These are phyloP conservation scores for Lagorchestes hirsutus DNA, from an alignment of 2,797 vertebrate species.

Conservation along the genomic window DNA sequence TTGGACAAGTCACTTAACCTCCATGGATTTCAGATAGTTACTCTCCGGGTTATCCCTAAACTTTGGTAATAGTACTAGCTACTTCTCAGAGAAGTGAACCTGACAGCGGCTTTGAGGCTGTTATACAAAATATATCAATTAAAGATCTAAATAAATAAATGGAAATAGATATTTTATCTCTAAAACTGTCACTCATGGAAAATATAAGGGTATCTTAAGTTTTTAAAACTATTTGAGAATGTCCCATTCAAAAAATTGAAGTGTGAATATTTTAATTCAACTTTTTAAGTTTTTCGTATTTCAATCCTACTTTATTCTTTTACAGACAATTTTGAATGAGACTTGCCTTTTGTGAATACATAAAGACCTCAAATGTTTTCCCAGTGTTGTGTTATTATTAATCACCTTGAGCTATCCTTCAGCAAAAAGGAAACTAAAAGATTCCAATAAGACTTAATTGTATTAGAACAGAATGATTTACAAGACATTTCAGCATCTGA, in stretches of 20 bases:
- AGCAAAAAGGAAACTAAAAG: conserved; percentile 48
- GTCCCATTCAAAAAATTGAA: not conserved
- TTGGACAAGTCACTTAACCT: not conserved
- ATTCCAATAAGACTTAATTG: conserved; percentile 48
- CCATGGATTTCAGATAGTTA: not conserved
- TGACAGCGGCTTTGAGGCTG: not conserved
- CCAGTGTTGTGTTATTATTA: conserved; percentile 13
- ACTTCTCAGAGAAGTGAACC: not conserved
- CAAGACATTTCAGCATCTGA: conserved; percentile 19
- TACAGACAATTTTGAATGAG: not conserved
- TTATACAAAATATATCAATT: not conserved
- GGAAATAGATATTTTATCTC: not conserved
- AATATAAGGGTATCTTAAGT: not conserved
- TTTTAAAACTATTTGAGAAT: not conserved
- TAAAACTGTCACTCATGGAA: not conserved
- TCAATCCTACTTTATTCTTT: not conserved
- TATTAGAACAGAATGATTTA: conserved; percentile 52
- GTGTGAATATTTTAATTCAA: conserved; percentile 39
- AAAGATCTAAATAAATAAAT: not conserved
- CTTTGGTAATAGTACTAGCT: not conserved
- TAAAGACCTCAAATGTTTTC: conserved; percentile 36
- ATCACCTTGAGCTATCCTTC: conserved; percentile 51
- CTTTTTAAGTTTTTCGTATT: conserved; percentile 17
- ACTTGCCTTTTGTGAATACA: conserved; percentile 19
- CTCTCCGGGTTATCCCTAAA: not conserved